A percentile compares a stretch with the other conserved stretches of the same genome.
Evolutionary conservation across 35 echinoderm and acorn worm species (phyloP).

Genomic region (Nesometra sesokonis): DNA sequence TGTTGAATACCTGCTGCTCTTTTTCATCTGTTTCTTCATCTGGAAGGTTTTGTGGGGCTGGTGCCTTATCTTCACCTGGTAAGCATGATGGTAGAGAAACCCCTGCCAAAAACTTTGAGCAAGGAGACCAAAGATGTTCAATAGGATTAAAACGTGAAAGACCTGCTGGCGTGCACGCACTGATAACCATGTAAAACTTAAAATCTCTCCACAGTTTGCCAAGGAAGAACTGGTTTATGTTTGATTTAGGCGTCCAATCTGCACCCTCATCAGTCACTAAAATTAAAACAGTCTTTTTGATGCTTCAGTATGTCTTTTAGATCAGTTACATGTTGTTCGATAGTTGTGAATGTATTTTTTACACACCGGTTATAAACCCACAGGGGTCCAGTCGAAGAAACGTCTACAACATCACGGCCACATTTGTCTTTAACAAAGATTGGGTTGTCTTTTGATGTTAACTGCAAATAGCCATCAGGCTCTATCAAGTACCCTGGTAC

Average conservation of each 20-base stretch:
- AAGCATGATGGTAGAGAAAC: not conserved
- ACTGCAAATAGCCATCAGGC: not conserved
- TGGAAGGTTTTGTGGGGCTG: not conserved
- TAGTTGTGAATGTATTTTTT: not conserved
- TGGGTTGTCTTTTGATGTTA: not conserved
- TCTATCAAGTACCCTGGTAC: not conserved
- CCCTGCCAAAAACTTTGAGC: not conserved
- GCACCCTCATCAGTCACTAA: slow-evolving; percentile 1
- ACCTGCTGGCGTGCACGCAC: not conserved
- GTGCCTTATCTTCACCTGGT: slow-evolving; percentile 6
- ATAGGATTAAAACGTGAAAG: not conserved
- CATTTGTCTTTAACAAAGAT: not conserved
- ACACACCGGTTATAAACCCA: not conserved
- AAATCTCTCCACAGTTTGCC: not conserved
- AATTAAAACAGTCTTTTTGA: not conserved
- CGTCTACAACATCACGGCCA: not conserved
- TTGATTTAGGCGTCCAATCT: slow-evolving; percentile 8
- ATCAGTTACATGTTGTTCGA: slow-evolving; percentile 1
- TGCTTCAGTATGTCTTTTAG: not conserved
- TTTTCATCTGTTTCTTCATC: not conserved
- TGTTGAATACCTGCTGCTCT: not conserved
- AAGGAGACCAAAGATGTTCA: not conserved
- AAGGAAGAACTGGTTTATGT: not conserved
- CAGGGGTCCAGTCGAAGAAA: not conserved
- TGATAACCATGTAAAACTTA: not conserved